Evolutionary conservation across 1,140 invertebrate species (phyloP), one percentile per base, ranked within the genome.

Genomic region (Aphaenogaster floridana): DNA sequence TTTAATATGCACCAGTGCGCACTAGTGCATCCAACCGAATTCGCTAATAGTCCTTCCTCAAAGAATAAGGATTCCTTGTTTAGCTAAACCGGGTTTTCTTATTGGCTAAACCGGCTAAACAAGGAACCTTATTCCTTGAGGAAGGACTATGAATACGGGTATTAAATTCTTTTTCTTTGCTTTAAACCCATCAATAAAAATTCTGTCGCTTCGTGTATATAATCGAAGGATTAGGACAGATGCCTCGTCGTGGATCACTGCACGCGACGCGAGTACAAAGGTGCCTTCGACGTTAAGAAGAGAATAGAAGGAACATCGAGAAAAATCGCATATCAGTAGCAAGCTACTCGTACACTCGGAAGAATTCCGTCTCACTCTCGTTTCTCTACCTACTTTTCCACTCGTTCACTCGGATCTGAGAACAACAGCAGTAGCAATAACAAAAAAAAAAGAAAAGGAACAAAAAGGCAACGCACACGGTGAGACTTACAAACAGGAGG

Each of bases 371-470:
- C 17, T 76, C 69, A 52, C 69, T 84, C 17, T 84, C 42, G 13
- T 63, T 84, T 84, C 57, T 84, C 80, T 84, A 83, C 17, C 80
- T 83, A 84, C 80, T 84, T 84, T 84, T 74, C 28, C 69, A 84
- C 54, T 84, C 54, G 45, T 45, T 84, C 69, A 84, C 42, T 76
- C 80, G 54, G 52, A 39, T 84, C 28, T 74, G 54, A 76, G 42
- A 84, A 84, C 42, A 59, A 64, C 79, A 74, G 17, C 42, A 76
- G 66, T 28, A 78, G 57, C 74, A 86, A 63, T 21, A 68, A 68
- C 54, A 88, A 52, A 86, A 45, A 63, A 81, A 76, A 69, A 66
- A 42, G 39, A 21, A 57, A 11, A 50, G 48, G 21, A 7, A 21
- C 45, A 34, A 50, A 83, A 59, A 74, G 52, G 28, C 59, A 79